Conservation (phyloP, 2,888 invertebrate species). For the Agrypnus murinus region DNA sequence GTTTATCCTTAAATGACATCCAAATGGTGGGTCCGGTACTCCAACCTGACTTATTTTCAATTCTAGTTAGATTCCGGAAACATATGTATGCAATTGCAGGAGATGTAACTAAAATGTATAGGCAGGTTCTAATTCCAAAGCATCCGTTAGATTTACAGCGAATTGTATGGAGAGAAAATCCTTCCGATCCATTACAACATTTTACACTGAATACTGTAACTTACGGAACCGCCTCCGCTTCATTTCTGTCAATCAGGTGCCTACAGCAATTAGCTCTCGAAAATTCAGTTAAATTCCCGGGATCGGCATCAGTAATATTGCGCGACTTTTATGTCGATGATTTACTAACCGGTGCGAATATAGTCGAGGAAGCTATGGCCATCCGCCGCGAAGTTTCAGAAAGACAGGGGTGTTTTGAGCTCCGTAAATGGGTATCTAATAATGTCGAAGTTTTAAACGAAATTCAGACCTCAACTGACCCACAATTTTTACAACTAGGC, state of each 20-base stretch:
- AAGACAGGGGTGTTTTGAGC: neutral
- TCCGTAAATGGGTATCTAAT: neutral
- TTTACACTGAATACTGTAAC: neutral
- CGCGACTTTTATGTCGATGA: neutral
- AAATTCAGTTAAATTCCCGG: neutral
- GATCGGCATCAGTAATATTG: neutral
- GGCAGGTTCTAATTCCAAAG: neutral
- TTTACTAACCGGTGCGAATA: neutral
- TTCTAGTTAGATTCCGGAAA: too few relatives aligned
- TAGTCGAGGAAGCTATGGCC: neutral
- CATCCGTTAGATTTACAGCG: conserved; percentile 2
- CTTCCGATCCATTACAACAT: neutral
- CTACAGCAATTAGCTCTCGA: neutral
- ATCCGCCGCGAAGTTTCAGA: neutral
- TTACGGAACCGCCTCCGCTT: neutral
- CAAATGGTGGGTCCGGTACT: too few relatives aligned
- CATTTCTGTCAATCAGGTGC: neutral
- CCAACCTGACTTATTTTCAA: too few relatives aligned
- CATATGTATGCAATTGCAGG: neutral
- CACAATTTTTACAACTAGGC: too few relatives aligned
- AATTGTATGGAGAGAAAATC: neutral
- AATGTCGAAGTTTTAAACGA: neutral
- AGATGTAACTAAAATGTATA: neutral
- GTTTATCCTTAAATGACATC: too few relatives aligned
- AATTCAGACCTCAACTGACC: too few relatives aligned